Evolutionary conservation across 2,113 vertebrate genomes (phyloP), one percentile per base, ranked within the genome.

Genomic region (Mobula birostris): DNA sequence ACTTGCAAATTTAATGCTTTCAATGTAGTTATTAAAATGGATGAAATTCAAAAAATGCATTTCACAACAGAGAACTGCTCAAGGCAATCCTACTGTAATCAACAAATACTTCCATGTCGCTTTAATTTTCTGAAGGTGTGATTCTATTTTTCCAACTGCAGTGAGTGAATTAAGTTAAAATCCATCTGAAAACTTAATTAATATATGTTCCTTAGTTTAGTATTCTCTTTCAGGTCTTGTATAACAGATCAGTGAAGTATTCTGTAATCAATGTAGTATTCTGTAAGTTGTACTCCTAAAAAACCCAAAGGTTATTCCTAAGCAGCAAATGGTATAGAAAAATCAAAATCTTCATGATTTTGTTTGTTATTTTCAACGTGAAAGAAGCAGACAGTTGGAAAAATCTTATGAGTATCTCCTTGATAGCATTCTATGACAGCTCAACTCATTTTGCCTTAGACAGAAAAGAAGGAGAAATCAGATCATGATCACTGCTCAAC

Each of bases 1-100:
- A 95, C 94, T 94, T 94, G 95, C 76, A 66, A 95, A 96, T 95
- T 94, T 94, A 91, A 94, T 94, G 94, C 92, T 94, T 94, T 91
- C 77, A 94, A 93, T 94, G 83, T 94, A 63, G 94, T 76, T 76
- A 94, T 70, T 94, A 94, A 94, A 95, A 92, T 85, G 68, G 94
- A 68, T 14, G 21, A 90, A 36, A 79, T 56, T 93, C 94, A 94
- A 93, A 93, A 93, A 40, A 93, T 70, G 36, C 68, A 70, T 93
- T 93, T 93, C 70, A 48, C 70, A 74, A 93, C 91, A 93, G 70
- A 93, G 72, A 72, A 93, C 74, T 70, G 66, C 70, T 93, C 19
- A 70, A 74, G 68, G 32, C 70, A 93, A 93, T 72, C 66, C 58
- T 72, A 72, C 70, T 93, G 68, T 48, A 93, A 93, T 93, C 91